Evolutionary conservation across 2,888 invertebrate species (phyloP), one percentile per base, ranked within the genome.

Genomic region (Pterostichus niger): DNA sequence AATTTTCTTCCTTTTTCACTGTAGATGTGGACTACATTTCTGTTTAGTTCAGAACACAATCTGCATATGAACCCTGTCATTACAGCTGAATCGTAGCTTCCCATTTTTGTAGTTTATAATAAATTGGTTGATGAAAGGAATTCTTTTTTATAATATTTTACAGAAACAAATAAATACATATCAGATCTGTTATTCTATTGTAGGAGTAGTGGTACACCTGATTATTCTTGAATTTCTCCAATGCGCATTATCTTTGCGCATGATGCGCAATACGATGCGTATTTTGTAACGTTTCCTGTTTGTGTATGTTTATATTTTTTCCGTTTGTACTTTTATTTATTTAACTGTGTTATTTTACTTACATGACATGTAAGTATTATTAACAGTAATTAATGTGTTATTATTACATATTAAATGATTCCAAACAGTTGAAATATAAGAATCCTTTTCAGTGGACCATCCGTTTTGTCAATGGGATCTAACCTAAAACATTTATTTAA

Each of bases 11-110:
- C 96, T 91, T 94, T 95, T 86, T 94, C 94, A 54, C 96, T 95
- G 88, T 96, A 96, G 86, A 96, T 94, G 89, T 96, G 96, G 86
- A 96, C 93, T 81, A 96, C 96, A 87, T 93, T 94, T 88, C 94
- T 93, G 90, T 96, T 96, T 94, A 96, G 95, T 92, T 96, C 95
- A 44, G 96, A 96, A 89, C 96, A 96, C 84, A 96, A 92, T 88
- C 96, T 93, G 90, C 96, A 96, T 88, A 96, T 94, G 91, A 95
- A 96, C 86, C 96, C 96, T 77, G 95, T 95, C 87, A 96, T 93
- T 86, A 95, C 93, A 78, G 95, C 96, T 90, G 94, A 94, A 86
- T 95, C 95, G 87, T 95, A 93, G 88, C 96, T 96, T 71, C 96
- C 96, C 96, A 96, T 96, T 87, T 87, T 90, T 13, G 83, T 79